Conservation (phyloP, 2,888 invertebrate species). For the Smittia aterrima region DNA sequence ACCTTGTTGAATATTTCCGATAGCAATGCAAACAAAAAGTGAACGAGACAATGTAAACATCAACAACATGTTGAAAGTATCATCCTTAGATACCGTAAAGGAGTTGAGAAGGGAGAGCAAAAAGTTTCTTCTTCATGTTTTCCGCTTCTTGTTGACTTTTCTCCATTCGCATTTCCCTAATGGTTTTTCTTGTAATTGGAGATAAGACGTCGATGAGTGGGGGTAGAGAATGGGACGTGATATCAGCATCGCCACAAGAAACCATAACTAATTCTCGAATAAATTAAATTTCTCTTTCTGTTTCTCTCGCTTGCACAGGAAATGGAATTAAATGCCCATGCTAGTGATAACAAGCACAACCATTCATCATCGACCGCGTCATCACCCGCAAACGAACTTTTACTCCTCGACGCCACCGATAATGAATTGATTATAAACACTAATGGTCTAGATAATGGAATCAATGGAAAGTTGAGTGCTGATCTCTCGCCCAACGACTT, state of each 20-base stretch:
- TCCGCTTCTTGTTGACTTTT: constrained; percentile 37
- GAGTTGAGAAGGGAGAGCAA: neutral
- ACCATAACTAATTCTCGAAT: constrained; percentile 22
- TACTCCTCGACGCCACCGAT: constrained; percentile 44
- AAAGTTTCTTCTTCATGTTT: constrained; percentile 19
- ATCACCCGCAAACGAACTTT: constrained; percentile 35
- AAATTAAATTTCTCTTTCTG: constrained; percentile 26
- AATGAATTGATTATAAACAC: constrained; percentile 41
- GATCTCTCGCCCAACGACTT: constrained; percentile 39
- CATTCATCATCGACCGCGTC: constrained; percentile 35
- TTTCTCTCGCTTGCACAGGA: constrained; percentile 44
- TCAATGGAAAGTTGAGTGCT: constrained; percentile 38
- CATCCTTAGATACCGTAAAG: neutral
- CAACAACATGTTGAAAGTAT: constrained; percentile 16
- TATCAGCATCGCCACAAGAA: neutral
- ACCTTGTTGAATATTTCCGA: constrained; percentile 23
- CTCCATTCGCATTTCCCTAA: constrained; percentile 31
- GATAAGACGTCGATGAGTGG: neutral
- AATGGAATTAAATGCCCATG: constrained; percentile 48
- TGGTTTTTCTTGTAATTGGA: constrained; percentile 19
- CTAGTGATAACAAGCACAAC: constrained; percentile 43
- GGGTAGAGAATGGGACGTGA: neutral
- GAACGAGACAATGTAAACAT: neutral
- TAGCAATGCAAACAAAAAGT: neutral
- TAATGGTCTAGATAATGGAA: constrained; percentile 39